Percentiles rank a stretch among this genome's conserved stretches.
Conservation (phyloP, 2,888 invertebrate genomes). For the Agrochola lota region DNA sequence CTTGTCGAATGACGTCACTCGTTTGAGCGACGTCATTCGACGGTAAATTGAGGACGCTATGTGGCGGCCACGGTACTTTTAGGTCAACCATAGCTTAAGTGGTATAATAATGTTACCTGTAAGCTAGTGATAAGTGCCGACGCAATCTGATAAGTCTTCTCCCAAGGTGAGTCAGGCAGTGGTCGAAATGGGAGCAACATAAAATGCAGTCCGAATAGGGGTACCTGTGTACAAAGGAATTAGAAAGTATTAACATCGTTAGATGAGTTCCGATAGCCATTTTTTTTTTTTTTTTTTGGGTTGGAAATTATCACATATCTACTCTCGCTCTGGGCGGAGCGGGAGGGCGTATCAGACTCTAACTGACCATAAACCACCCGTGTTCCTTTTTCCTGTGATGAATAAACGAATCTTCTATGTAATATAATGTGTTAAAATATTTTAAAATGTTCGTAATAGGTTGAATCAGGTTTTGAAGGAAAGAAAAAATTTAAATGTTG, state of each 20-base stretch:
- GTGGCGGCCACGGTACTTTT: neutral
- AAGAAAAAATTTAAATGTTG: too few relatives aligned
- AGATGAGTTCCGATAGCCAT: neutral
- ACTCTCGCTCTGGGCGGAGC: too few relatives aligned
- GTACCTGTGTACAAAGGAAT: constrained; percentile 85
- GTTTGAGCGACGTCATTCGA: neutral
- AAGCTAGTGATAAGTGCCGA: constrained; percentile 93
- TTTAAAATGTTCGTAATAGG: too few relatives aligned
- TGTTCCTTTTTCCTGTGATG: neutral
- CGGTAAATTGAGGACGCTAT: neutral
- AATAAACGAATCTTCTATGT: too few relatives aligned
- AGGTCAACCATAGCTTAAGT: neutral
- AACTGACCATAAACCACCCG: too few relatives aligned
- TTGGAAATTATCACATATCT: too few relatives aligned
- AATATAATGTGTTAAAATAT: too few relatives aligned
- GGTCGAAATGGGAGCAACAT: constrained; percentile 93
- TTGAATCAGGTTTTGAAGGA: too few relatives aligned
- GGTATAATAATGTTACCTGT: constrained; percentile 88
- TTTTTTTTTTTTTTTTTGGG: neutral
- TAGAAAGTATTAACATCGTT: neutral
- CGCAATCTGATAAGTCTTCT: constrained; percentile 91
- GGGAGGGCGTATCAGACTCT: too few relatives aligned
- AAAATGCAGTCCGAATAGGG: constrained; percentile 94
- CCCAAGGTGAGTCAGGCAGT: constrained; percentile 88
- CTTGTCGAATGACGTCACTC: too few relatives aligned